A percentile compares a stretch with the other conserved stretches of the same genome.
Evolutionary conservation across 2,113 vertebrate species (phyloP).

Genomic region (Dipodomys spectabilis): DNA sequence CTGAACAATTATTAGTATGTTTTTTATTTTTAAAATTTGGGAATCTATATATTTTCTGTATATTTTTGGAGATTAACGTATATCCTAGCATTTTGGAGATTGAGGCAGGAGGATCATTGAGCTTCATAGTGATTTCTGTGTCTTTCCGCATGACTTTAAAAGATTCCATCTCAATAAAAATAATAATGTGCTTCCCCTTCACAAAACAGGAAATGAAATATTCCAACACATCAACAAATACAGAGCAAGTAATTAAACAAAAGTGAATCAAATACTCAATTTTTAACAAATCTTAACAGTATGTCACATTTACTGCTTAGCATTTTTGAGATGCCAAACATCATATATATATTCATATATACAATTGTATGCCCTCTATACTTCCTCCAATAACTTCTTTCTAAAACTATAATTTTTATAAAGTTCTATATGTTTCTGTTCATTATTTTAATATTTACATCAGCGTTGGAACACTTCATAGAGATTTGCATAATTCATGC

Average conservation of each 20-base stretch:
- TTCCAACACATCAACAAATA: neutral
- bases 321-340: conserved; percentile 5
- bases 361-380: neutral
- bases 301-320: neutral
- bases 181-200: neutral
- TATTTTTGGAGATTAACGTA: neutral
- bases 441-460: neutral
- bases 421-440: neutral
- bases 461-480: neutral
- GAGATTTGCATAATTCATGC: neutral
- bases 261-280: neutral
- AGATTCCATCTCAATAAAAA: no score
- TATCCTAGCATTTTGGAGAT: no score
- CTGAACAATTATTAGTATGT: neutral
- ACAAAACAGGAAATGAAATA: conserved; percentile 42
- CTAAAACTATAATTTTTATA: neutral
- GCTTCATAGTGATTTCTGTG: no score
- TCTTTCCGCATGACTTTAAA: no score
- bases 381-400: neutral
- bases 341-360: neutral
- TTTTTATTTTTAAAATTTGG: neutral
- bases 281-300: conserved; percentile 11
- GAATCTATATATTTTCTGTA: neutral
- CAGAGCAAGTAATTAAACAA: conserved; percentile 15
- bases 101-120: no score